A percentile compares a stretch with the other conserved stretches of the same genome.
phyloP scores from a whole-genome alignment of 2,888 invertebrate genomes.

The Drosophila colorata region DNA sequence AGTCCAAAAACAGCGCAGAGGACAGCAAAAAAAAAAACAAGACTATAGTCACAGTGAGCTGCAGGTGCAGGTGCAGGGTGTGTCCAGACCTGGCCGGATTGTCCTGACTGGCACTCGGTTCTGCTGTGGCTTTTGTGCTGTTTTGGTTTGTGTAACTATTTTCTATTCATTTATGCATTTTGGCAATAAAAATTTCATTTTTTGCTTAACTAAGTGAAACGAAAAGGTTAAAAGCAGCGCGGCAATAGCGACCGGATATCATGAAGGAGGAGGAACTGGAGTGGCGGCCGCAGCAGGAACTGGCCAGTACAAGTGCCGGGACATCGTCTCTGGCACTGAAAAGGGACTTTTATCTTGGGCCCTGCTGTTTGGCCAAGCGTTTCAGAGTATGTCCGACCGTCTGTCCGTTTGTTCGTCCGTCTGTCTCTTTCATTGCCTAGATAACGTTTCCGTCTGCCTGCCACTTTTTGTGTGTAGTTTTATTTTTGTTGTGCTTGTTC shows the following conservation, averaged over 20 bases:
- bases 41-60: conserved; percentile 44
- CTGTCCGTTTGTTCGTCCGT: conserved; percentile 20
- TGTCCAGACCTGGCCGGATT: conserved; percentile 1
- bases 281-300: conserved; percentile 1
- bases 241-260: conserved; percentile 44
- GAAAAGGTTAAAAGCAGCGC: conserved; percentile 73
- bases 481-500: conserved; percentile 21
- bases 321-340: conserved; percentile 51
- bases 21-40: conserved; percentile 47
- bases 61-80: conserved; percentile 12
- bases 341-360: conserved; percentile 66
- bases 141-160: conserved; percentile 67
- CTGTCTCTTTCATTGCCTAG: conserved; percentile 59
- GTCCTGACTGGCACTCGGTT: conserved; percentile 14
- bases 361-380: conserved; percentile 44
- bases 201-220: conserved; percentile 80
- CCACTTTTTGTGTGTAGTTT: conserved; percentile 37
- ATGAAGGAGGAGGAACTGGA: conserved; percentile 10
- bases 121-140: conserved; percentile 35
- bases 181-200: conserved; percentile 78
- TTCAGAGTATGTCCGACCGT: conserved; percentile 18
- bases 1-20: conserved; percentile 40
- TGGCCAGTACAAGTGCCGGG: conserved; percentile 29
- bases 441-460: conserved; percentile 71
- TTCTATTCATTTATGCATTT: conserved; percentile 81